These are phyloP conservation scores for Argyresthia goedartella DNA, from an alignment of 2,888 invertebrate species.

Conservation along the genomic window DNA sequence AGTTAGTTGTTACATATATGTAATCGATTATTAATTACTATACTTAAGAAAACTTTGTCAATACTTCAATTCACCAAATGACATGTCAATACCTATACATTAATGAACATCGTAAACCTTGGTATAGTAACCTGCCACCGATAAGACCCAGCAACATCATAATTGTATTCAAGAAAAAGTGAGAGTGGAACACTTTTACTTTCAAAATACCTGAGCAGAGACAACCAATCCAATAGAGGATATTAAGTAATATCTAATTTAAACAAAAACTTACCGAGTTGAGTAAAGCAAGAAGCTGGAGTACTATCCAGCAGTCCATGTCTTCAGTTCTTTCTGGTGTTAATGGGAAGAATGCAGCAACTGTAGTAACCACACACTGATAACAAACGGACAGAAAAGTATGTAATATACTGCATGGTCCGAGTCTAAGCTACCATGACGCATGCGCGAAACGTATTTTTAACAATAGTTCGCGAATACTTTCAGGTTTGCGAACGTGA, in stretches of 20 bases:
- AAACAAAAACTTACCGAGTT: slow-evolving; percentile 31
- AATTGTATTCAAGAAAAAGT: slow-evolving; percentile 19
- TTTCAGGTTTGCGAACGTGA: too few species aligned
- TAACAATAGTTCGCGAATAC: too few species aligned
- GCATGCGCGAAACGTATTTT: too few species aligned
- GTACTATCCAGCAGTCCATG: slow-evolving; percentile 35
- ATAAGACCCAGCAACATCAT: background rate
- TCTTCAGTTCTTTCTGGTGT: slow-evolving; percentile 2
- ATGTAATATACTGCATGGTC: too few species aligned
- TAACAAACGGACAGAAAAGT: too few species aligned
- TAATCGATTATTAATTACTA: too few species aligned
- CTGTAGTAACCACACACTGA: too few species aligned
- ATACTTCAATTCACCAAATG: too few species aligned
- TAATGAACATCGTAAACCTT: background rate
- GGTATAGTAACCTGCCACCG: background rate
- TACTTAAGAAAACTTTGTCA: too few species aligned
- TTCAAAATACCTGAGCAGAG: slow-evolving; percentile 15
- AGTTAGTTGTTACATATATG: too few species aligned
- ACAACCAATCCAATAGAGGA: background rate
- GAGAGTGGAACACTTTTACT: slow-evolving; percentile 27
- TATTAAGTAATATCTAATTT: too few species aligned
- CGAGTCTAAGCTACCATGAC: too few species aligned
- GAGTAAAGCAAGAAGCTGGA: slow-evolving; percentile 28
- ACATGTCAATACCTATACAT: background rate
- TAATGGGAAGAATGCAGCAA: background rate